Conservation (phyloP, 2,797 vertebrate species). For the Dermochelys coriacea region DNA sequence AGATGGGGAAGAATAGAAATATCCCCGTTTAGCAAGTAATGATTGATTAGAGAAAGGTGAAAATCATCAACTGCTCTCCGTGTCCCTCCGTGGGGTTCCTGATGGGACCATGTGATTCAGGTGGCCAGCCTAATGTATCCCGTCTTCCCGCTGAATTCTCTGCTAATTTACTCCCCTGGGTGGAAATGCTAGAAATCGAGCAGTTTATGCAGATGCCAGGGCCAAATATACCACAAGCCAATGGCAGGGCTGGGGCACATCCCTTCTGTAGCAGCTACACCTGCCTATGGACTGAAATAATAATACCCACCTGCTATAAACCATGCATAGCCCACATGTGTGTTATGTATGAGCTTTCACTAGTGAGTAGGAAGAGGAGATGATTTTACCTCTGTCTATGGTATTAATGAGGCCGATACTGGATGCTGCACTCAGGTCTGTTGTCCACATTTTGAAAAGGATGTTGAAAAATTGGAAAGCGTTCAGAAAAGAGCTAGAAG, state of each 20-base stretch:
- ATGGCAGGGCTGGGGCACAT: background rate
- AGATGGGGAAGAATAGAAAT: background rate
- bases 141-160: background rate
- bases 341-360: background rate
- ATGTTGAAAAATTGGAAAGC: background rate
- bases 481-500: background rate
- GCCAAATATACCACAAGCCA: background rate
- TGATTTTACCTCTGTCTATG: background rate
- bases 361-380: background rate
- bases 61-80: background rate
- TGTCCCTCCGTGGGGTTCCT: background rate
- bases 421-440: background rate
- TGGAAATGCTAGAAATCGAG: background rate
- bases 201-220: background rate
- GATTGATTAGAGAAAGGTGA: background rate
- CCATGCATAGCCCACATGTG: background rate
- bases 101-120: rapidly evolving
- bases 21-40: background rate
- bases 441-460: background rate
- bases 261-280: background rate
- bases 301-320: background rate
- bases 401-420: background rate
- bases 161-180: background rate
- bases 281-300: background rate
- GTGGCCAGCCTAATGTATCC: background rate